Conservation (phyloP, 2,797 vertebrate genomes). For the Periparus ater region DNA sequence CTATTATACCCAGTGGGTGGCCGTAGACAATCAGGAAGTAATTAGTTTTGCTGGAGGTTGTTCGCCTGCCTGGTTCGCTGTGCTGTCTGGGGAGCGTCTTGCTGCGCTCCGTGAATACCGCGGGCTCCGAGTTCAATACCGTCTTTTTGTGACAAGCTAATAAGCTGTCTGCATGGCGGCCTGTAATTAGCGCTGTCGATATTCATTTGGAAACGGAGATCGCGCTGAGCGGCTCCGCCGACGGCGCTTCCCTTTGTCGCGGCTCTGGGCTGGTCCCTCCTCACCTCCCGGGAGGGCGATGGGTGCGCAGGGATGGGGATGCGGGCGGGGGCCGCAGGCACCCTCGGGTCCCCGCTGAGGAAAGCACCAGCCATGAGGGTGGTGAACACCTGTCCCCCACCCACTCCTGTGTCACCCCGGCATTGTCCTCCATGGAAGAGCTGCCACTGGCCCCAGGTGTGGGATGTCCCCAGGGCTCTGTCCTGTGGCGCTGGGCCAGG, state of each 20-base stretch:
- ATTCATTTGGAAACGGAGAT: slow-evolving; percentile 54
- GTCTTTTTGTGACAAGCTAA: slow-evolving; percentile 64
- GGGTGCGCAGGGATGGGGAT: not conserved
- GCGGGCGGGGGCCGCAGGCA: fast-evolving
- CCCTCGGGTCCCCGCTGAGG: fast-evolving
- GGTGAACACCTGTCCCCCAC: not conserved
- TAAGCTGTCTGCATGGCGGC: slow-evolving; percentile 64
- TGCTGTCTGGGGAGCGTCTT: slow-evolving; percentile 74
- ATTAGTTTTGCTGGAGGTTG: slow-evolving; percentile 75
- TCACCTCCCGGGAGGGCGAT: not conserved
- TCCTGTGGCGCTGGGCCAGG: fast-evolving
- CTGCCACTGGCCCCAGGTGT: fast-evolving
- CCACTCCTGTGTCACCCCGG: not conserved
- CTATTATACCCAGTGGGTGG: slow-evolving; percentile 78
- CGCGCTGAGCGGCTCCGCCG: not conserved
- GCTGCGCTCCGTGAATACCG: slow-evolving; percentile 68
- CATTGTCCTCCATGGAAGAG: fast-evolving
- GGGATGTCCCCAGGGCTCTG: not conserved
- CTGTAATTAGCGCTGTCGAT: slow-evolving; percentile 68
- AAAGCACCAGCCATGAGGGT: fast-evolving
- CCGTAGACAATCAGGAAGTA: slow-evolving; percentile 78
- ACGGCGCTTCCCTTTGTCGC: not conserved
- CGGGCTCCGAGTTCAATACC: slow-evolving; percentile 51
- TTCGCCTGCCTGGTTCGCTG: slow-evolving; percentile 60
- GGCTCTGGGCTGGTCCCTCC: not conserved